Conservation (phyloP, 2,113 vertebrate genomes). For the Emydura subglobosa region DNA sequence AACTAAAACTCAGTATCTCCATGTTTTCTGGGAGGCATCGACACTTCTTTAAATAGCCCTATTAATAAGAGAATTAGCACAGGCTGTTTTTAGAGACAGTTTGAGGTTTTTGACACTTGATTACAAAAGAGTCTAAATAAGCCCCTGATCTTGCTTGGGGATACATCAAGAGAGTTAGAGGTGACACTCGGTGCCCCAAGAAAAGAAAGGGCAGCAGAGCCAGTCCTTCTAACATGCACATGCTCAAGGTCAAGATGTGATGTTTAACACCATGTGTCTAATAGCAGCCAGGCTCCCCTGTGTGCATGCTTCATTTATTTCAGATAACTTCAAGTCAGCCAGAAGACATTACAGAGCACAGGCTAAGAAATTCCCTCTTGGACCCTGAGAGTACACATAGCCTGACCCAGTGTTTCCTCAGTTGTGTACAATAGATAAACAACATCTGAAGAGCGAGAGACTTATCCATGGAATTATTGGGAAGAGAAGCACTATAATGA, state of each 20-base stretch:
- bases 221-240: not conserved
- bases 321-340: not conserved
- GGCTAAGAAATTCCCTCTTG: fast-evolving
- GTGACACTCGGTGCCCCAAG: fast-evolving
- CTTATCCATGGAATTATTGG: not conserved
- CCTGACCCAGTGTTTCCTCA: not conserved
- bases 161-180: not conserved
- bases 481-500: not conserved
- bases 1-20: not conserved
- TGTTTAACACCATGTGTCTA: not conserved
- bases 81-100: not conserved
- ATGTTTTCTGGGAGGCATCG: constrained; percentile 41
- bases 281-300: not conserved
- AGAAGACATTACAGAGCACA: not conserved
- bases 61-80: constrained; percentile 3
- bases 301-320: not conserved
- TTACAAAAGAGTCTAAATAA: not conserved
- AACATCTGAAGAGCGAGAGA: not conserved
- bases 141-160: not conserved
- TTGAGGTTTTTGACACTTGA: not conserved
- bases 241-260: not conserved
- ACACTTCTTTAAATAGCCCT: constrained; percentile 5
- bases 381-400: not conserved
- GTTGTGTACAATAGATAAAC: not conserved
- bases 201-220: not conserved